Percentiles rank a stretch among this genome's conserved stretches.
Conservation (phyloP, 2,113 vertebrate genomes). For the Pelusios castaneus region DNA sequence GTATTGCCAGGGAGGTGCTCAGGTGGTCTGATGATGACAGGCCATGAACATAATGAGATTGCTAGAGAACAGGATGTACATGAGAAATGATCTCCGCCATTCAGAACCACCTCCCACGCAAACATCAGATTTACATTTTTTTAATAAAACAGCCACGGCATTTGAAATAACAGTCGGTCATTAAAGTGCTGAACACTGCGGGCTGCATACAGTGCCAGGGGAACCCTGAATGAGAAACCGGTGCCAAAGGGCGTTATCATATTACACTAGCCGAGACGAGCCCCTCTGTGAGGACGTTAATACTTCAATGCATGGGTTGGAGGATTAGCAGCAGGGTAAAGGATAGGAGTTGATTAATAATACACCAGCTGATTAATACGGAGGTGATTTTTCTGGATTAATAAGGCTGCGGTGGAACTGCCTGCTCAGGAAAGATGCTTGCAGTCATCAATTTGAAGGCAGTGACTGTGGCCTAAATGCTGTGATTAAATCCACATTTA, state of each 20-base stretch:
- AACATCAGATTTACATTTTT: not conserved
- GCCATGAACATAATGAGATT: not conserved
- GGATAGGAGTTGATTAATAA: not conserved
- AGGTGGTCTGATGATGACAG: not conserved
- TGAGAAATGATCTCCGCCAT: rapidly evolving
- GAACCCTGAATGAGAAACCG: rapidly evolving
- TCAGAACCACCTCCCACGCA: not conserved
- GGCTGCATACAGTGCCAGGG: not conserved
- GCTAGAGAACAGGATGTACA: not conserved
- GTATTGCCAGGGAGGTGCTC: not conserved
- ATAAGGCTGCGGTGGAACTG: constrained; percentile 45
- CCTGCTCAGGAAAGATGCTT: constrained; percentile 26
- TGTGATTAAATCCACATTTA: constrained; percentile 44
- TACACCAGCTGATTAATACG: constrained; percentile 39
- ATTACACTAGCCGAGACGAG: not conserved
- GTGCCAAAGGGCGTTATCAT: not conserved
- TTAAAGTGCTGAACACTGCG: rapidly evolving
- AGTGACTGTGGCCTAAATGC: constrained; percentile 48
- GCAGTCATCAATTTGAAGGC: not conserved
- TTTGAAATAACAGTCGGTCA: rapidly evolving
- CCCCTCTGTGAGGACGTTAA: not conserved
- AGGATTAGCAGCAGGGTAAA: constrained; percentile 28
- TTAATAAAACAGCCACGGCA: rapidly evolving
- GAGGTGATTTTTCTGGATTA: constrained; percentile 51
- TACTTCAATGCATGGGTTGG: rapidly evolving